Percentiles rank a stretch among this genome's conserved stretches.
Evolutionary conservation across 1,140 invertebrate genomes (phyloP).

Genomic region (Caligus rogercresseyi): DNA sequence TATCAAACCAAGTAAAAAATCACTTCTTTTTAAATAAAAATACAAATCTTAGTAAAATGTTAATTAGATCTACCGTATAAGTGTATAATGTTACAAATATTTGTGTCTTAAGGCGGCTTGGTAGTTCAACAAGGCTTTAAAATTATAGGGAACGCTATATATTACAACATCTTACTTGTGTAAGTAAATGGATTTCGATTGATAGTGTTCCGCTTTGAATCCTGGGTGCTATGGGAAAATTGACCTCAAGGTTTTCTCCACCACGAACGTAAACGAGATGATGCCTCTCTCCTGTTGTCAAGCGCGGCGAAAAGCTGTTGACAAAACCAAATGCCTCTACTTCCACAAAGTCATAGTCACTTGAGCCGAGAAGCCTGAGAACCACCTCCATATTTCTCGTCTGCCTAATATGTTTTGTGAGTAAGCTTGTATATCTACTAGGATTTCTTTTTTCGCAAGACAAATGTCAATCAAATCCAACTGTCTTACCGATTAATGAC

Average conservation of each 20-base stretch:
- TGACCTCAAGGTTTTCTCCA: slow-evolving; percentile 25
- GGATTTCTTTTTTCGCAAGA: no score
- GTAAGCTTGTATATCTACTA: neutral
- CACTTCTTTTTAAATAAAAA: no score
- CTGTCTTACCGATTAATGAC: slow-evolving; percentile 23
- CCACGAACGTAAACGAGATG: slow-evolving; percentile 34
- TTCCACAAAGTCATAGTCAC: slow-evolving; percentile 37
- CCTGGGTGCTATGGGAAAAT: slow-evolving; percentile 27
- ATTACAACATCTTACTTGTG: slow-evolving; percentile 36
- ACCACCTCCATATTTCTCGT: slow-evolving; percentile 27
- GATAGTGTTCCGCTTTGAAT: slow-evolving; percentile 32
- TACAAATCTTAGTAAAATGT: no score
- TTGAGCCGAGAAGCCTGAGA: slow-evolving; percentile 31
- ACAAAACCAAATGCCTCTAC: slow-evolving; percentile 38
- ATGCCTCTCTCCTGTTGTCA: slow-evolving; percentile 31
- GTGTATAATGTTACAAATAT: no score
- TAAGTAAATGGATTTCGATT: slow-evolving; percentile 33
- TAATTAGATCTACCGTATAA: no score
- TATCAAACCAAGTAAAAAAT: no score
- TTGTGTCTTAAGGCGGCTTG: no score
- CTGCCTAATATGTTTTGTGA: neutral
- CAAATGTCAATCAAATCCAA: no score
- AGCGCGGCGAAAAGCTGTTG: slow-evolving; percentile 32
- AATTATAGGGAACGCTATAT: no score
- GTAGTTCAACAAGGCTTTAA: no score